Base-by-base conservation (phyloP, 2,888 invertebrate genomes). In the Trichopria drosophilae region DNA sequence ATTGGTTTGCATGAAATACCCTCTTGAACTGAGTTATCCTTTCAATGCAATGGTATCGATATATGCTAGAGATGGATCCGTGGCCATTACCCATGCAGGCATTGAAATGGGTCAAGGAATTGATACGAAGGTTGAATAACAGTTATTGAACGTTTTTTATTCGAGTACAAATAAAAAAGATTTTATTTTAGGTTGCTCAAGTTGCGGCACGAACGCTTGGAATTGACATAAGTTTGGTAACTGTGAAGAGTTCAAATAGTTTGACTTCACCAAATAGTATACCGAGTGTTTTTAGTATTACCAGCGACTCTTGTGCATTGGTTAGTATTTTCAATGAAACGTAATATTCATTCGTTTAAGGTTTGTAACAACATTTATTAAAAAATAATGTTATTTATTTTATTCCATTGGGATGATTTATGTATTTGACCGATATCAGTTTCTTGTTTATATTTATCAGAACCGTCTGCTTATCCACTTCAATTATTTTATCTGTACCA, bases 51-150 rank as follows among this genome's bases (percentile, higher is more conserved):
- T 82, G 15, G 78, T 90, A n/a, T 79, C 84, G 0, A 82, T 92
- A 47, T 88, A 84, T 65, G 84, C 84, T 16, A 80, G 81, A 3
- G 88, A 89, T 68, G 89, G 84, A 1, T 82, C 84, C 1, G 86
- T 93, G 1, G 79, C 84, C 0, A 76, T 92, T 6, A 76, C 82
- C 2, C 88, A 89, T 61, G 86, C 86, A 9, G 88, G 87, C 2
- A 77, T 86, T 20, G 88, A 89, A 78, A 82, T 86, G 66, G 93
- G 93, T 0, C 93, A 93, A 77, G 92, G 92, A 7, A n/a, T 22
- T 20, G n/a, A 13, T 18, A n/a, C n/a, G n/a, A n/a, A n/a, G n/a
- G n/a, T n/a, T n/a, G n/a, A n/a, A n/a, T n/a, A n/a, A n/a, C n/a
- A n/a, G n/a, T n/a, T n/a, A n/a, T n/a, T n/a, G n/a, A n/a, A n/a